phyloP scores from a whole-genome alignment of 1,140 invertebrate genomes.

The Drosophila pandora region DNA sequence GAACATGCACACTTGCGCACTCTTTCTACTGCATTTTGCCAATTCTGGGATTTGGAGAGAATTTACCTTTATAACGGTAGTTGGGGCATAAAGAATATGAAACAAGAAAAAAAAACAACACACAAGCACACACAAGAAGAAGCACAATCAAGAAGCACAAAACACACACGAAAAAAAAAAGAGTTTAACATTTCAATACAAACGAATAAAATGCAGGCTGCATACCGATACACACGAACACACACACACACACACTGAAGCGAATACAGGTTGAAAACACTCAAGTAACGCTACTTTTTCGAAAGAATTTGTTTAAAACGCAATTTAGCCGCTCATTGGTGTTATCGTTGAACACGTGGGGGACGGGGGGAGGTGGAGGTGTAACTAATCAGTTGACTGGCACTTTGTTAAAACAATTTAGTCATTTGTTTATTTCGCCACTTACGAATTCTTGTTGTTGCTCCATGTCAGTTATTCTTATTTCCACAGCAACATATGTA shows the following conservation, averaged over 20 bases:
- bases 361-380: not conserved
- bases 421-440: constrained; percentile 13
- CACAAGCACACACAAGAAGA: constrained; percentile 8
- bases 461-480: constrained; percentile 14
- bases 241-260: constrained; percentile 10
- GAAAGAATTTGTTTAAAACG: not conserved
- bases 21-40: constrained; percentile 1
- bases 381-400: not conserved
- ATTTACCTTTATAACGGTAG: not conserved
- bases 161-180: constrained; percentile 5
- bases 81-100: too few species aligned
- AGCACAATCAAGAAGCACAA: not conserved
- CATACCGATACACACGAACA: constrained; percentile 21
- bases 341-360: not conserved
- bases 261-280: constrained; percentile 49
- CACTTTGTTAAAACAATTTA: constrained; percentile 5
- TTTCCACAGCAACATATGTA: constrained; percentile 3
- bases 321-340: not conserved
- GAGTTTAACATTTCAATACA: constrained; percentile 19
- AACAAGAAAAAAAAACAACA: not conserved
- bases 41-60: constrained; percentile 4
- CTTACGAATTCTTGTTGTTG: constrained; percentile 45
- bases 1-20: constrained; percentile 17
- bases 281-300: constrained; percentile 14
- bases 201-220: constrained; percentile 1